A percentile compares a stretch with the other conserved stretches of the same genome.
These are phyloP conservation scores for Harpalus rubripes DNA, from an alignment of 2,888 invertebrate species.

Conservation along the genomic window DNA sequence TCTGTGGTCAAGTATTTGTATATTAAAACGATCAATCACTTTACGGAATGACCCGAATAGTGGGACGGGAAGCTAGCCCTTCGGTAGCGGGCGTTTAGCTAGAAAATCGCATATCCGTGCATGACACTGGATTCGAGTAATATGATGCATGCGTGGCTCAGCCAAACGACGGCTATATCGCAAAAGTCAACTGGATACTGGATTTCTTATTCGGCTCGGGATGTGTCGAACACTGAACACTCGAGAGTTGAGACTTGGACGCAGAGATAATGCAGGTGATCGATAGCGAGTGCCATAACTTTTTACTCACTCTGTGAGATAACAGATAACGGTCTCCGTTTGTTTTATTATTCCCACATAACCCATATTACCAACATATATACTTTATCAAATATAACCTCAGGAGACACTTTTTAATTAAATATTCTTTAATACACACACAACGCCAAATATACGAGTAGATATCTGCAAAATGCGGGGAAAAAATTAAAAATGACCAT, in stretches of 20 bases:
- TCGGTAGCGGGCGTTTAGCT: constrained; percentile 13
- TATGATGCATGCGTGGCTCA: constrained; percentile 55
- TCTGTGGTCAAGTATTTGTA: constrained; percentile 79
- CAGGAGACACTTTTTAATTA: constrained; percentile 30
- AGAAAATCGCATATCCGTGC: constrained; percentile 25
- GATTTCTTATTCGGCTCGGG: constrained; percentile 55
- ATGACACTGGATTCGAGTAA: constrained; percentile 15
- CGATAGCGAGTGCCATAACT: constrained; percentile 24
- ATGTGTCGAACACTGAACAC: constrained; percentile 15
- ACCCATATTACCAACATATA: constrained; percentile 13
- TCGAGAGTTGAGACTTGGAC: not conserved
- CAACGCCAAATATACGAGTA: too few species aligned
- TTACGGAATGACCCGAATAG: constrained; percentile 74
- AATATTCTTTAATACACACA: constrained; percentile 4
- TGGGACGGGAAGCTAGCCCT: constrained; percentile 58
- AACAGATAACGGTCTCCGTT: not conserved
- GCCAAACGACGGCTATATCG: constrained; percentile 53
- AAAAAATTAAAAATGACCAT: not conserved
- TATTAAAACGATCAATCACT: constrained; percentile 79
- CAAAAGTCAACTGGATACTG: constrained; percentile 64
- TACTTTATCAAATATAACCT: constrained; percentile 35
- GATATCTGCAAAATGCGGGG: not conserved
- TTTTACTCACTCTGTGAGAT: constrained; percentile 16
- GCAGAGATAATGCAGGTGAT: constrained; percentile 40
- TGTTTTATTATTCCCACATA: constrained; percentile 29